Percentiles rank a stretch among this genome's conserved stretches.
Evolutionary conservation across 2,888 invertebrate species (phyloP).

Genomic region (Parasteatoda lunata): DNA sequence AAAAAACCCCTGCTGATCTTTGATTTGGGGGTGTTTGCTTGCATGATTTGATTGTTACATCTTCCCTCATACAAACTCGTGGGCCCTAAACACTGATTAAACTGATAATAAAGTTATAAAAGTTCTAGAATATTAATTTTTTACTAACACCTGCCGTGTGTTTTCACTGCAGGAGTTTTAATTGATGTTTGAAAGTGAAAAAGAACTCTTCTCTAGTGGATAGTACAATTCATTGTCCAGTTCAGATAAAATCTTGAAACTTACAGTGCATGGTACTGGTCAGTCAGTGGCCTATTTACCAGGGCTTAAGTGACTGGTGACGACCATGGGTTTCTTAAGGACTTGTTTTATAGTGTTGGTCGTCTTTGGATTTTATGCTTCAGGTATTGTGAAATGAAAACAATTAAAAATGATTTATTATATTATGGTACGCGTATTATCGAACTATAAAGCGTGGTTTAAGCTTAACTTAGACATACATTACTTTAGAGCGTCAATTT

Average conservation of each 20-base stretch:
- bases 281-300: constrained; percentile 9
- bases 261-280: constrained; percentile 46
- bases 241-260: background rate
- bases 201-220: background rate
- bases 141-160: constrained; percentile 42
- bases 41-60: constrained; percentile 40
- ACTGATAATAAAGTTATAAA: constrained; percentile 43
- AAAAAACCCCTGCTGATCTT: constrained; percentile 44
- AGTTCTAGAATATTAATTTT: background rate
- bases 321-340: constrained; percentile 37
- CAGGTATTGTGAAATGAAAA: constrained; percentile 25
- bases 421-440: too few relatives aligned
- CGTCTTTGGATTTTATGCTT: constrained; percentile 51
- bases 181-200: too few relatives aligned
- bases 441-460: too few relatives aligned
- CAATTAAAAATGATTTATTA: background rate
- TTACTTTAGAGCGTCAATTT: too few relatives aligned
- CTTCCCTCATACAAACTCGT: background rate
- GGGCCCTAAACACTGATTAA: constrained; percentile 3
- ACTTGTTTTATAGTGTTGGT: constrained; percentile 39
- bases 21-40: constrained; percentile 53
- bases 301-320: constrained; percentile 18
- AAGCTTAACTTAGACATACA: too few relatives aligned
- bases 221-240: background rate
- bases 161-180: background rate